These are phyloP conservation scores for Fabriciana adippe DNA, from an alignment of 2,888 invertebrate species.

Conservation along the genomic window DNA sequence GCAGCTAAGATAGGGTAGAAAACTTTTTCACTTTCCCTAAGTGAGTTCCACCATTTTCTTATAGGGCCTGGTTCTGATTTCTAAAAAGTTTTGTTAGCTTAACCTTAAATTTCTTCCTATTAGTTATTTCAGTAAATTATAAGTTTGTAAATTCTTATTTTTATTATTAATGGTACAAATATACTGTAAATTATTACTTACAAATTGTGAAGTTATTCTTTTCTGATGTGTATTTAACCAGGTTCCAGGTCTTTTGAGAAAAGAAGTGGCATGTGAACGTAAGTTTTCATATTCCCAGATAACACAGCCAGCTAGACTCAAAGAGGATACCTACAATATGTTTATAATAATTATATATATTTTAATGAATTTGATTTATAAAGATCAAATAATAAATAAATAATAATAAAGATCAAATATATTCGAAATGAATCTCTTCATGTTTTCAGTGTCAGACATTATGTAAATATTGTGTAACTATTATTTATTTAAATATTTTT, in stretches of 20 bases:
- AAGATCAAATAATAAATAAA: not conserved
- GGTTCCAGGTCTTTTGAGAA: constrained; percentile 76
- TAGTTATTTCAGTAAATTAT: not conserved
- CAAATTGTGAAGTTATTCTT: constrained; percentile 56
- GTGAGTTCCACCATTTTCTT: constrained; percentile 86
- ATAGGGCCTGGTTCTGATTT: constrained; percentile 66
- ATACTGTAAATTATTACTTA: constrained; percentile 44
- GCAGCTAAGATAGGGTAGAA: constrained; percentile 90
- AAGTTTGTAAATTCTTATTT: not conserved
- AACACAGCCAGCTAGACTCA: constrained; percentile 88
- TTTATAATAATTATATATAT: not conserved
- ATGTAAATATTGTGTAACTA: too few relatives aligned
- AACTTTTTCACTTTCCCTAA: constrained; percentile 88
- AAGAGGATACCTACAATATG: constrained; percentile 83
- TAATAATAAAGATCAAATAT: not conserved
- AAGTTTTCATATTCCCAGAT: constrained; percentile 93
- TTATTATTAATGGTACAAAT: constrained; percentile 14
- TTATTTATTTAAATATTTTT: too few relatives aligned
- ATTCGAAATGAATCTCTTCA: not conserved
- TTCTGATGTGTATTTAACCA: constrained; percentile 78
- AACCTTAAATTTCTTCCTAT: too few relatives aligned
- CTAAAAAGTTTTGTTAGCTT: constrained; percentile 45
- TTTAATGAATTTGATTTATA: not conserved
- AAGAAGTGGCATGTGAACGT: constrained; percentile 79
- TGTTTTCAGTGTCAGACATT: too few relatives aligned